A percentile compares a stretch with the other conserved stretches of the same genome.
phyloP scores from a whole-genome alignment of 2,797 vertebrate species.

The Kryptolebias ocellatus region DNA sequence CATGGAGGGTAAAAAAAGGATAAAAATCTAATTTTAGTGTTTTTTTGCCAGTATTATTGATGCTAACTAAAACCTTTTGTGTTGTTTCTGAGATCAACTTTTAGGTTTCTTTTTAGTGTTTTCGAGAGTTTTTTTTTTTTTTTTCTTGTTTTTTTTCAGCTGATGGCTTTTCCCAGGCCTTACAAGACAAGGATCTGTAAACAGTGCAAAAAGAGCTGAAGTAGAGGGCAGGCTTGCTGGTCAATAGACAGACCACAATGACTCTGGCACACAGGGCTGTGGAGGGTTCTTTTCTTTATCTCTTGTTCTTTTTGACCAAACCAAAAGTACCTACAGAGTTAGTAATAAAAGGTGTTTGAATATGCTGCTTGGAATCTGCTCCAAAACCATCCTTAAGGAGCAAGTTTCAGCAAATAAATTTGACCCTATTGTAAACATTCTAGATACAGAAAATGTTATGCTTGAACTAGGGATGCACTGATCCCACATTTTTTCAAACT shows the following conservation, averaged over 20 bases:
- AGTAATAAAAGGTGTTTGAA: neutral
- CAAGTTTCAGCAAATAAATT: too few species aligned
- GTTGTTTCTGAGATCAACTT: constrained; percentile 31
- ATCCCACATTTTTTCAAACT: too few species aligned
- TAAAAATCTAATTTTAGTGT: neutral
- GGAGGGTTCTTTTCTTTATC: constrained; percentile 52
- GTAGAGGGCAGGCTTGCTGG: constrained; percentile 61
- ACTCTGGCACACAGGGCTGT: constrained; percentile 60
- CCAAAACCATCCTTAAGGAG: neutral
- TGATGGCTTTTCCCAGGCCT: constrained; percentile 69
- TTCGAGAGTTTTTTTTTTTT: constrained; percentile 2
- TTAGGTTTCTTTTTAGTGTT: constrained; percentile 30
- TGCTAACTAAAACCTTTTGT: neutral
- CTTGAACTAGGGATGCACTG: too few species aligned
- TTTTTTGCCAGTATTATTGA: constrained; percentile 4
- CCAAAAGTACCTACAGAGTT: neutral
- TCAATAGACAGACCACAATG: constrained; percentile 63
- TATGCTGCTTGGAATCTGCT: neutral
- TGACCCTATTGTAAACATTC: too few species aligned
- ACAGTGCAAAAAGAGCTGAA: constrained; percentile 61
- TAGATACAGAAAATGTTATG: too few species aligned
- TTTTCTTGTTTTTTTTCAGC: constrained; percentile 23
- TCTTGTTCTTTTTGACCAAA: neutral
- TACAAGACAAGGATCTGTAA: constrained; percentile 56
- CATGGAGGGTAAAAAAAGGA: neutral